Percentiles rank a stretch among this genome's conserved stretches.
Conservation (phyloP, 2,888 invertebrate species). For the Drosophila incognita region DNA sequence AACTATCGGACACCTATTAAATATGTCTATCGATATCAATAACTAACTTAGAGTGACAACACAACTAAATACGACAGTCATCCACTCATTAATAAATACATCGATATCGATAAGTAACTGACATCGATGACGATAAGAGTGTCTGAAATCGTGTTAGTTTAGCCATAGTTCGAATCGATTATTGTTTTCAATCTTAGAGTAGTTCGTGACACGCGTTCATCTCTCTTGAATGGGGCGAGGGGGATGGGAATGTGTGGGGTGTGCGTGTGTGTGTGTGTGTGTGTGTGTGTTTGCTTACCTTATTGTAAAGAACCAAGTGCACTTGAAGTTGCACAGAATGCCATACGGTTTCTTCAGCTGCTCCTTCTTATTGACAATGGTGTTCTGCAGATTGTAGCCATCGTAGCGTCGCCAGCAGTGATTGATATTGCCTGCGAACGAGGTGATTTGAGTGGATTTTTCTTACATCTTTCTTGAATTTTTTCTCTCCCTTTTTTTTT, state of each 20-base stretch:
- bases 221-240: constrained; percentile 1
- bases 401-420: constrained; percentile 84
- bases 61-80: not conserved
- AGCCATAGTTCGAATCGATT: not conserved
- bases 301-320: constrained; percentile 84
- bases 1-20: not conserved
- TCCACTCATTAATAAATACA: not conserved
- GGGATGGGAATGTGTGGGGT: not conserved
- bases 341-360: constrained; percentile 83
- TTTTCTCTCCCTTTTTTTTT: not conserved
- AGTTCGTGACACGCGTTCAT: not conserved
- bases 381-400: constrained; percentile 84
- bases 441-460: not conserved
- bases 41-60: not conserved
- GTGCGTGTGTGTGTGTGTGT: not conserved
- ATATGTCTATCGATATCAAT: not conserved
- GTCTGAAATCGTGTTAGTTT: not conserved
- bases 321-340: constrained; percentile 84
- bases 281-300: constrained; percentile 59
- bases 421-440: constrained; percentile 80
- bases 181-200: not conserved
- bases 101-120: not conserved
- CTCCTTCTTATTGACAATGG: constrained; percentile 82
- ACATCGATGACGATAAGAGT: not conserved
- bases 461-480: not conserved